Evolutionary conservation across 2,888 invertebrate species (phyloP).

Genomic region (Meiosimyza platycephala): DNA sequence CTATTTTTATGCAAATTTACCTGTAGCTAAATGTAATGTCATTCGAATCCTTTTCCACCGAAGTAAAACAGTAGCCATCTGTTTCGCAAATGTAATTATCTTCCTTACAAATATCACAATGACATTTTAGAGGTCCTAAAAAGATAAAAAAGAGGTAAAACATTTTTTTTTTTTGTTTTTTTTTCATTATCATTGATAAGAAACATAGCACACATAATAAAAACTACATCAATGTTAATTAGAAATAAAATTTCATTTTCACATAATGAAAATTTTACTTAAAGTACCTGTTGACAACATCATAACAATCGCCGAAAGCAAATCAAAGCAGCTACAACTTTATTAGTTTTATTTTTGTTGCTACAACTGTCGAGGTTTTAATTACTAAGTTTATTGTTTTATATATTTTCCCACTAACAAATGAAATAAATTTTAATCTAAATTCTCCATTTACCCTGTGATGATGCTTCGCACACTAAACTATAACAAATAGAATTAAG

Average conservation of each 20-base stretch:
- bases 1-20: conserved; percentile 70
- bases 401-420: conserved; percentile 5
- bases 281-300: conserved; percentile 28
- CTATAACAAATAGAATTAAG: conserved; percentile 1
- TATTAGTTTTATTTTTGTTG: not conserved
- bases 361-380: too few species aligned
- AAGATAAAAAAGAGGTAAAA: not conserved
- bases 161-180: not conserved
- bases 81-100: conserved; percentile 86
- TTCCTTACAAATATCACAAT: conserved; percentile 82
- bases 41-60: conserved; percentile 70
- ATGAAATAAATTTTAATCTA: conserved; percentile 24
- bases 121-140: conserved; percentile 75
- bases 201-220: not conserved
- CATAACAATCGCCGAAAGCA: conserved; percentile 13
- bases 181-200: conserved; percentile 9
- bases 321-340: not conserved
- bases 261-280: not conserved
- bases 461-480: conserved; percentile 9
- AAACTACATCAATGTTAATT: conserved; percentile 18
- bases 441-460: conserved; percentile 18
- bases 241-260: not conserved
- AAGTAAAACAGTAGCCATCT: conserved; percentile 89
- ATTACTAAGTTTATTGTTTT: too few species aligned
- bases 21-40: conserved; percentile 76